Evolutionary conservation across 92 coral and sea anemone genomes (phyloP).

Genomic region (Actinernus sp.): DNA sequence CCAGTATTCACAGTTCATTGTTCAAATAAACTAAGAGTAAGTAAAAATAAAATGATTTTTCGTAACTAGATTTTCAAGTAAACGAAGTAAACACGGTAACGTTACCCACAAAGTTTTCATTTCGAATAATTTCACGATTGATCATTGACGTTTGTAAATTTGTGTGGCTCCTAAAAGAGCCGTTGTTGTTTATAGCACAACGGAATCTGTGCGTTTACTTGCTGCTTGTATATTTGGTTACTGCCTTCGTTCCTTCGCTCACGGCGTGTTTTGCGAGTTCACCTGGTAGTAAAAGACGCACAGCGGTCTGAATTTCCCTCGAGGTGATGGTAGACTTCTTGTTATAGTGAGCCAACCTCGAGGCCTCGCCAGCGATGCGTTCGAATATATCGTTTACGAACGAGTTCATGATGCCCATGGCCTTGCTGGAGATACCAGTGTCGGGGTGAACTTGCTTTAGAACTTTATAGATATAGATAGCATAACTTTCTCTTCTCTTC

Average conservation of each 20-base stretch:
- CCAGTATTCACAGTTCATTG: background rate
- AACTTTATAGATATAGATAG: slow-evolving; percentile 74
- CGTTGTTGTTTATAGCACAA: background rate
- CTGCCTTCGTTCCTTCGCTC: slow-evolving; percentile 77
- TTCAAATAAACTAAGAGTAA: too few species aligned
- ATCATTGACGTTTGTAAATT: too few species aligned
- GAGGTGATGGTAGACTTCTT: slow-evolving; percentile 71
- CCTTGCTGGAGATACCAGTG: slow-evolving; percentile 76
- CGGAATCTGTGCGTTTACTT: background rate
- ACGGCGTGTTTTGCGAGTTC: slow-evolving; percentile 72
- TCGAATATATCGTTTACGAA: slow-evolving; percentile 79
- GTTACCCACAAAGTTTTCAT: too few species aligned
- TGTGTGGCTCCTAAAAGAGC: too few species aligned
- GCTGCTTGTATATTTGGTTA: slow-evolving; percentile 70
- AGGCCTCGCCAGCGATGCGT: slow-evolving; percentile 69
- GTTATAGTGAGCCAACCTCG: slow-evolving; percentile 64
- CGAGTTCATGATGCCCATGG: slow-evolving; percentile 87
- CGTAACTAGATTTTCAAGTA: too few species aligned
- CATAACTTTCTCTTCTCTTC: slow-evolving; percentile 62
- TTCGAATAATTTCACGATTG: too few species aligned
- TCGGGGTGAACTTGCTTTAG: slow-evolving; percentile 82
- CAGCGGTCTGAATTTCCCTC: slow-evolving; percentile 74
- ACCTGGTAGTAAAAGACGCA: slow-evolving; percentile 67
- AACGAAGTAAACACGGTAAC: too few species aligned
- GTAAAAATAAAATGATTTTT: too few species aligned